A percentile compares a stretch with the other conserved stretches of the same genome.
phyloP scores from a whole-genome alignment of 2,888 invertebrate species.

The Malacosoma neustria region DNA sequence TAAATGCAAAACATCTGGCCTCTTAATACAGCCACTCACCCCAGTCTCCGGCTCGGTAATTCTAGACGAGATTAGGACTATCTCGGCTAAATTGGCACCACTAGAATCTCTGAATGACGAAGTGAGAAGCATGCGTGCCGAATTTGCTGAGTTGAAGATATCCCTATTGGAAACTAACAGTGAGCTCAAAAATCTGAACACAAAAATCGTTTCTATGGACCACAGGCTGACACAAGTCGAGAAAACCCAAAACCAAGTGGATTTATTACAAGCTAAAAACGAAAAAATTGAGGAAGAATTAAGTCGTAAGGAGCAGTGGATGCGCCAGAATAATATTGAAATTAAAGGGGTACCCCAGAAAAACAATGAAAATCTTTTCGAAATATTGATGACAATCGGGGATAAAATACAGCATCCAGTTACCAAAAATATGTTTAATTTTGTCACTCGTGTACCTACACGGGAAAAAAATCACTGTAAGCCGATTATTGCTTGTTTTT shows the following conservation, averaged over 20 bases:
- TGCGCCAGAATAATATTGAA: constrained; percentile 1
- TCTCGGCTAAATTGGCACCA: not conserved
- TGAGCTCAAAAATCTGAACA: no score
- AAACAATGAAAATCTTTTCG: constrained; percentile 1
- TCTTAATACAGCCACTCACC: not conserved
- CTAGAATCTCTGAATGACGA: not conserved
- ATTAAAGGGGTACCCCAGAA: constrained; percentile 1
- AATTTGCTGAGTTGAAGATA: not conserved
- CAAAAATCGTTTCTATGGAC: not conserved
- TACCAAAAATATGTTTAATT: constrained; percentile 1
- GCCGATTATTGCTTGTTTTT: constrained; percentile 8
- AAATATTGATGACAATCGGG: not conserved
- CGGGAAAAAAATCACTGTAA: constrained; percentile 4
- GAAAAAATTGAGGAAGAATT: constrained; percentile 1
- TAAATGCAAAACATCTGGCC: not conserved
- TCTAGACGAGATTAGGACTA: no score
- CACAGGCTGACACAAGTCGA: not conserved
- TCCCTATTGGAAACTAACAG: not conserved
- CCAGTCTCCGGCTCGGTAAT: not conserved
- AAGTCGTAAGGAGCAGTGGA: constrained; percentile 1
- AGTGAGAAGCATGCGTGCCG: not conserved
- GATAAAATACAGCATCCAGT: constrained; percentile 1
- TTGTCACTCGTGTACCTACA: constrained; percentile 7
- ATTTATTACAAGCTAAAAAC: not conserved
- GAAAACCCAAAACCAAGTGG: not conserved